A percentile compares a stretch with the other conserved stretches of the same genome.
These are phyloP conservation scores for Agonopterix arenella DNA, from an alignment of 2,888 invertebrate genomes.

Conservation along the genomic window DNA sequence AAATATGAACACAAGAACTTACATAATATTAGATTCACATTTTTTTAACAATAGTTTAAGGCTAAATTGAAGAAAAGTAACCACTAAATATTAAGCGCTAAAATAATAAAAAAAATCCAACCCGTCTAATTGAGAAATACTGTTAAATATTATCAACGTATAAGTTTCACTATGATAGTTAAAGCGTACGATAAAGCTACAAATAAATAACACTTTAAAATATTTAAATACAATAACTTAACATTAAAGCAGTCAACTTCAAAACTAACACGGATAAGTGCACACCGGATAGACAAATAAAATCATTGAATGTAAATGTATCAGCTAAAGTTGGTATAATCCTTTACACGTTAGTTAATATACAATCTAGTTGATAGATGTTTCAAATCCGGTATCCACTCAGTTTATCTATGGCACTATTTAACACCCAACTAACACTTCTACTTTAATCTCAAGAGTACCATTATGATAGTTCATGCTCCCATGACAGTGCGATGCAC, in stretches of 20 bases:
- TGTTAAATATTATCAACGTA: constrained; percentile 44
- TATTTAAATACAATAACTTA: constrained; percentile 75
- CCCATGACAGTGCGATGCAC: constrained; percentile 22
- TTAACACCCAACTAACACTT: constrained; percentile 39
- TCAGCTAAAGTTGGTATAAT: background rate
- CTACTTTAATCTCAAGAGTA: constrained; percentile 37
- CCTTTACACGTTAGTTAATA: background rate
- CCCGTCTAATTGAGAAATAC: constrained; percentile 59
- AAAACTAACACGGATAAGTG: constrained; percentile 45
- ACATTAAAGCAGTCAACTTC: constrained; percentile 69
- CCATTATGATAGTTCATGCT: constrained; percentile 33
- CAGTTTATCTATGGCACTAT: constrained; percentile 61
- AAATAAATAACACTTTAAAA: constrained; percentile 76
- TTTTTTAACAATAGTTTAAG: constrained; percentile 35
- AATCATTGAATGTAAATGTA: background rate
- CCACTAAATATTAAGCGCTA: constrained; percentile 36
- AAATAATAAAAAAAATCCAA: constrained; percentile 49
- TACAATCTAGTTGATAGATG: background rate
- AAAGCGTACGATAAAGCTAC: constrained; percentile 71
- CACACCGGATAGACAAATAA: constrained; percentile 23
- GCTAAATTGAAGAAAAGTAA: constrained; percentile 34
- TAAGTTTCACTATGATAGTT: constrained; percentile 48
- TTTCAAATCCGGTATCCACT: constrained; percentile 23
- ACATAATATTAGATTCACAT: constrained; percentile 22
- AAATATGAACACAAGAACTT: constrained; percentile 44